Evolutionary conservation across 2,888 invertebrate species (phyloP).

Genomic region (Sarcophaga variegata): DNA sequence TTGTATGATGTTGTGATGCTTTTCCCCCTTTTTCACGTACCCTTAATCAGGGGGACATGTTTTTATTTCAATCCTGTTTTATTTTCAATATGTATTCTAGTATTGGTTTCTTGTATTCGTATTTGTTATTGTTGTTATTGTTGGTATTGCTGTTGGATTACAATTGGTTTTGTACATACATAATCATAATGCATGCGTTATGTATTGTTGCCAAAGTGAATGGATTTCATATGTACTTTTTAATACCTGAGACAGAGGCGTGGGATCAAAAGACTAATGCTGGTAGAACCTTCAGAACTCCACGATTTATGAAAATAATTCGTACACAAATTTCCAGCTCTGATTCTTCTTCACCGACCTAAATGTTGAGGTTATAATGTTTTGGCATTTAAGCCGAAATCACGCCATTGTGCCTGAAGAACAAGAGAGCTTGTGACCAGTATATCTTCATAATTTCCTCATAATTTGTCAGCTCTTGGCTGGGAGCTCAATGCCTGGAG

Average conservation of each 20-base stretch:
- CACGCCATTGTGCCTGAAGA: too few relatives aligned
- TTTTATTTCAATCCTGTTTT: constrained; percentile 56
- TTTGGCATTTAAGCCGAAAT: too few relatives aligned
- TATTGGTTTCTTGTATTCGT: constrained; percentile 37
- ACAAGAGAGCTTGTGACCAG: too few relatives aligned
- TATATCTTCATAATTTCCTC: too few relatives aligned
- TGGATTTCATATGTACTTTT: not conserved
- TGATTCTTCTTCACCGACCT: too few relatives aligned
- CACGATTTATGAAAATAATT: too few relatives aligned
- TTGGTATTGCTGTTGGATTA: constrained; percentile 31
- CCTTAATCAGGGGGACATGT: constrained; percentile 8
- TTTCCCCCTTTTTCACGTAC: not conserved
- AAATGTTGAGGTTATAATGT: too few relatives aligned
- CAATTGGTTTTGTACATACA: constrained; percentile 75
- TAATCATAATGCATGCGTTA: constrained; percentile 77
- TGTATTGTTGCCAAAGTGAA: constrained; percentile 56
- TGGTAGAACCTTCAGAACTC: too few relatives aligned
- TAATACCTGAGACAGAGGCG: constrained; percentile 8
- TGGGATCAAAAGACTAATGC: not conserved
- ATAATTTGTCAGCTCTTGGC: too few relatives aligned
- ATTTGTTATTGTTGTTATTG: not conserved
- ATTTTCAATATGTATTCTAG: constrained; percentile 45
- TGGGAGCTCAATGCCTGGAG: too few relatives aligned
- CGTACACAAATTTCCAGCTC: too few relatives aligned
- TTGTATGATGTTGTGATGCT: not conserved